Evolutionary conservation across 1,140 invertebrate species (phyloP), one percentile per base, ranked within the genome.

Genomic region (Maconellicoccus hirsutus): DNA sequence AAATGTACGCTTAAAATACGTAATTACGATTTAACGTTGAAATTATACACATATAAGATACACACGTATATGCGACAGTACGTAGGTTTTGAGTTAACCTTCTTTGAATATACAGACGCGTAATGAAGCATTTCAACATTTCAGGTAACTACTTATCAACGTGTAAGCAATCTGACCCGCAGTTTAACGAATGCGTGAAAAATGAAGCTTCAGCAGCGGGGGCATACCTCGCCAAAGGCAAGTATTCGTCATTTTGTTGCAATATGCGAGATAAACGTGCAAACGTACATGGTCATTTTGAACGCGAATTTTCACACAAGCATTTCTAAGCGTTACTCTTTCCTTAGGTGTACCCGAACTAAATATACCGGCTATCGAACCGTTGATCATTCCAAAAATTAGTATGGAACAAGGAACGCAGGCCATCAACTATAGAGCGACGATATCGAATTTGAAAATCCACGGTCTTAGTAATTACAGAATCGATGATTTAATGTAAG

Each of bases 371-470:
- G 25, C 75, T 6, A 70, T 75, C 7, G 77, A 78, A 39, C 77
- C 77, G 10, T 73, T 78, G 42, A 21, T 74, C 4, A 77, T 78
- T 52, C 74, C 74, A 4, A 73, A 73, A 70, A 72, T 78, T 19
- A 75, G 74, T 42, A 59, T 78, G 69, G 73, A 75, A 38, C 75
- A 78, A 69, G 75, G 75, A n/a, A 75, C 73, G 0, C 72, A 70
- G 19, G 72, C 75, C 27, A 75, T 77, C 26, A 75, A 74, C 70
- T 76, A 76, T 66, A 76, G 76, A 52, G 74, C 76, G 16, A 75
- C 72, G 22, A 74, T 77, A 29, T 76, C 71, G 38, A 73, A 78
- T 70, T 70, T 76, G 22, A 75, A 76, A 69, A 73, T 75, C 10
- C 73, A 69, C 69, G 75, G 75, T 12, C 69, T 75, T 16, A 74